Evolutionary conservation across 1,140 invertebrate genomes (phyloP), one percentile per base, ranked within the genome.

Genomic region (Pogonognathellus flavescens): DNA sequence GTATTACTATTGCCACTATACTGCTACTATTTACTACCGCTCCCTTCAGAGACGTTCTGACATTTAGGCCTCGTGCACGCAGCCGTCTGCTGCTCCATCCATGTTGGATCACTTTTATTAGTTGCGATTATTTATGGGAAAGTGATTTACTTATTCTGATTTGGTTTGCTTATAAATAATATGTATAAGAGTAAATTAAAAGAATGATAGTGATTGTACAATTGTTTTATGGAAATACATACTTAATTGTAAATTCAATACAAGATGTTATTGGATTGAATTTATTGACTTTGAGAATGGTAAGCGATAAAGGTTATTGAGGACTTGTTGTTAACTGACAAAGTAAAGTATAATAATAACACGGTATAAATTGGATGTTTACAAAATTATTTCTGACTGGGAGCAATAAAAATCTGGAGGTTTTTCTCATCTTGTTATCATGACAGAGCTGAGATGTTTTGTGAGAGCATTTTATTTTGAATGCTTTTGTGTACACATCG

Each of bases 361-460:
- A 25, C 25, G 10, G 0, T 25, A 13, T 60, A 8, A 22, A 20
- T 20, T 66, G 18, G 14, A 18, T 66, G 62, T 66, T 66, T 31
- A 66, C 20, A 10, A 66, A 66, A 66, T 66, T 66, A 66, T 25
- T 25, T 66, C 62, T 66, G 62, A 31, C 62, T 66, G 62, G 10
- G 11, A 66, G 62, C 62, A 66, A 66, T 66, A 66, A 66, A 66
- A 66, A 13, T 66, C 62, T 66, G 62, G 62, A 66, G 62, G 62
- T 66, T 66, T 66, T 66, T 66, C 62, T 66, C 62, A 66, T 66
- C 62, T 66, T 66, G 62, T 66, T 66, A 66, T 25, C 22, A 22
- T 41, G 31, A 41, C 31, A 41, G 6, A 41, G 31, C 6, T 41
- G 31, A 41, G 31, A 41, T 41, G 1, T 41, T 1, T 41, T 41